Conservation (phyloP, 2,113 vertebrate species). For the Poicephalus gulielmi region DNA sequence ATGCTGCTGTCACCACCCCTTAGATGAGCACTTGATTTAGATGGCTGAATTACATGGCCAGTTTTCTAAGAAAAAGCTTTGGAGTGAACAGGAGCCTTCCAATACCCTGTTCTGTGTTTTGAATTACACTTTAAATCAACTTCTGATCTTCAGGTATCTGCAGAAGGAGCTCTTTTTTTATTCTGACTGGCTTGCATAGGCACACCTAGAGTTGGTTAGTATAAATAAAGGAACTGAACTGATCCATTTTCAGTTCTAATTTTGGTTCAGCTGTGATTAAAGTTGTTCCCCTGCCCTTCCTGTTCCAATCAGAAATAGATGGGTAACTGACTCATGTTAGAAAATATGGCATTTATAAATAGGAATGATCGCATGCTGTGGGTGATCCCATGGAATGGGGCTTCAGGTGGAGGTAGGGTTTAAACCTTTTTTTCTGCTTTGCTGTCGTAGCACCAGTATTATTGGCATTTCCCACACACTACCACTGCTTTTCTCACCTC, state of each 20-base stretch:
- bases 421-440: not conserved
- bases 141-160: not conserved
- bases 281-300: slow-evolving; percentile 47
- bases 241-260: slow-evolving; percentile 62
- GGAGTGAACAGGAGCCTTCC: not conserved
- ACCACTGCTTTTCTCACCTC: not conserved
- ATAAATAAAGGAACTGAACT: slow-evolving; percentile 31
- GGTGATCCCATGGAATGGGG: slow-evolving; percentile 14
- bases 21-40: not conserved
- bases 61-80: not conserved
- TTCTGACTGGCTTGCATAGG: not conserved
- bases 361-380: not conserved
- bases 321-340: slow-evolving; percentile 63
- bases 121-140: not conserved
- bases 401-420: slow-evolving; percentile 33
- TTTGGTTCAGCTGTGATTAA: slow-evolving; percentile 55
- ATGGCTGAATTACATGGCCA: not conserved
- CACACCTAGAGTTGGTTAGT: not conserved
- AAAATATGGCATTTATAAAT: slow-evolving; percentile 53
- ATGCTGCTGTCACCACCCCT: not conserved
- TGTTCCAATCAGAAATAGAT: slow-evolving; percentile 58
- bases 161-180: not conserved
- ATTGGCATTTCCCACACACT: slow-evolving; percentile 7
- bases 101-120: not conserved
- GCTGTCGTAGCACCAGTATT: not conserved